A percentile compares a stretch with the other conserved stretches of the same genome.
Evolutionary conservation across 2,797 vertebrate species (phyloP).

Genomic region (Bucorvus abyssinicus): DNA sequence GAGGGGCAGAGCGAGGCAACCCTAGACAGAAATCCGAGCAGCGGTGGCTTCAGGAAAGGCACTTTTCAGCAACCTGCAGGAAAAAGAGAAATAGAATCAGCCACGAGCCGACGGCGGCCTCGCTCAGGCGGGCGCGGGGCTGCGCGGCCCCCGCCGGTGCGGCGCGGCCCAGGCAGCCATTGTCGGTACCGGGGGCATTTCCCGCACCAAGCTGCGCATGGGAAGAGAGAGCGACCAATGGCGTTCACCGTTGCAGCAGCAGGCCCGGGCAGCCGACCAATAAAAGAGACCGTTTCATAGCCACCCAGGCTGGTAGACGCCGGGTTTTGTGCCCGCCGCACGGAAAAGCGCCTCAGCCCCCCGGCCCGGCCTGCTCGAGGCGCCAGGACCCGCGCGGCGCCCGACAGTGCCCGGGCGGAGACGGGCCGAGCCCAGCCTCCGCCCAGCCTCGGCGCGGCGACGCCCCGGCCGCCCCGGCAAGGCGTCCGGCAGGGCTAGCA

Average conservation of each 20-base stretch:
- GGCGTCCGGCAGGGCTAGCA: not conserved
- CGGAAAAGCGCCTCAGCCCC: constrained; percentile 56
- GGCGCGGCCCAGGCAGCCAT: constrained; percentile 66
- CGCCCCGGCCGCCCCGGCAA: not conserved
- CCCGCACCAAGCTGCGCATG: constrained; percentile 77
- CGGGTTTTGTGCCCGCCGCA: constrained; percentile 74
- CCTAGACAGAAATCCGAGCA: constrained; percentile 79
- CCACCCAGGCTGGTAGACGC: constrained; percentile 66
- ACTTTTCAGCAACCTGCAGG: constrained; percentile 83
- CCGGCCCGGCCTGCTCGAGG: not conserved
- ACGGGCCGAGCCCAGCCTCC: not conserved
- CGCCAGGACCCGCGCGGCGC: not conserved
- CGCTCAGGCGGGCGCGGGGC: constrained; percentile 42
- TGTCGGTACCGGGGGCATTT: constrained; percentile 72
- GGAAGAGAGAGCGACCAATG: constrained; percentile 77
- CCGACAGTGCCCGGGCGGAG: not conserved
- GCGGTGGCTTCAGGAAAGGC: constrained; percentile 81
- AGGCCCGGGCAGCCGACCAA: constrained; percentile 68
- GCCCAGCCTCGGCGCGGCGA: not conserved
- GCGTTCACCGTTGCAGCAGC: constrained; percentile 67
- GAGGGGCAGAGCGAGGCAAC: constrained; percentile 67
- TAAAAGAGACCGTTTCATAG: constrained; percentile 66
- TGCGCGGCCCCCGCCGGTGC: constrained; percentile 63
- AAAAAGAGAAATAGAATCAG: constrained; percentile 76
- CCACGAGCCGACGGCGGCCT: constrained; percentile 37